Conservation (phyloP, 2,888 invertebrate genomes). For the Apamea monoglypha region DNA sequence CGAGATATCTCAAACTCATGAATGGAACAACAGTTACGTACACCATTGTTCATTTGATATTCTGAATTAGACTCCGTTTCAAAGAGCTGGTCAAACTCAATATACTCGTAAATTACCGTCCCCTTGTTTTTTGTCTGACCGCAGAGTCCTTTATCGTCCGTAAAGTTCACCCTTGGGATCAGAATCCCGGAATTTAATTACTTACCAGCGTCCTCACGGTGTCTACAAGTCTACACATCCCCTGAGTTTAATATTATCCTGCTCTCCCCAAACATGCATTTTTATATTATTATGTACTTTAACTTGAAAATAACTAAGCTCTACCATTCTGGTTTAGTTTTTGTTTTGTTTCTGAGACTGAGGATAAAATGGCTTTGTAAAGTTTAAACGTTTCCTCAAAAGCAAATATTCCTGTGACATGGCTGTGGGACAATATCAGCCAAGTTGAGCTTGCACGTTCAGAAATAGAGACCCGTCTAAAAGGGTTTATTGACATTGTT, state of each 20-base stretch:
- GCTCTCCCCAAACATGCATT: constrained; percentile 28
- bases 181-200: constrained; percentile 84
- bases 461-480: constrained; percentile 12
- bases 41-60: constrained; percentile 31
- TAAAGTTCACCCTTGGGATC: constrained; percentile 72
- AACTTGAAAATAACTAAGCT: not conserved
- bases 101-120: constrained; percentile 42
- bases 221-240: constrained; percentile 56
- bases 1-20: constrained; percentile 19
- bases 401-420: not conserved
- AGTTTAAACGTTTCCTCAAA: not conserved
- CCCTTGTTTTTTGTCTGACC: constrained; percentile 76
- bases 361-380: not conserved
- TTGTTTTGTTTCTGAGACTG: not conserved
- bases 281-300: not conserved
- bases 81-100: constrained; percentile 24
- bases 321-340: constrained; percentile 3
- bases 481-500: constrained; percentile 30
- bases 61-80: constrained; percentile 30
- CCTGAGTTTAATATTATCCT: constrained; percentile 66
- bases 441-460: constrained; percentile 5
- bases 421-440: not conserved
- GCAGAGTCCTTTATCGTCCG: constrained; percentile 69
- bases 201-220: constrained; percentile 75
- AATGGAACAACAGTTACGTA: constrained; percentile 45